A percentile compares a stretch with the other conserved stretches of the same genome.
These are phyloP conservation scores for Pteruthius melanotis DNA, from an alignment of 2,113 vertebrate species.

Conservation along the genomic window DNA sequence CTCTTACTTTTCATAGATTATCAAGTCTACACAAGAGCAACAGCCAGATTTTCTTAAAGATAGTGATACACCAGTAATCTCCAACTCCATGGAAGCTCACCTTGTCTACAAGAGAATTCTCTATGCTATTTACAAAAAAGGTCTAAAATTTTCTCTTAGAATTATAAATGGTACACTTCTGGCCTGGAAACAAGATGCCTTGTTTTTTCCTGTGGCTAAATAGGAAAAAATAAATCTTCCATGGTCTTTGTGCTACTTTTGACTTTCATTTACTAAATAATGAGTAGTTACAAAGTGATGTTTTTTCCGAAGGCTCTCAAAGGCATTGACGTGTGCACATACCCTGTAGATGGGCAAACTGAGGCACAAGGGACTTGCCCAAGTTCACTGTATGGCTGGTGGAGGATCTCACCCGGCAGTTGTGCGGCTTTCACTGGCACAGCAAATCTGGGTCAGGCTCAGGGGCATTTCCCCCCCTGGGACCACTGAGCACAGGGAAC, in stretches of 20 bases:
- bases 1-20: constrained; percentile 48
- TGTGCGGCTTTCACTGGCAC: background rate
- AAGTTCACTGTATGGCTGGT: background rate
- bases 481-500: background rate
- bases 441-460: accelerated
- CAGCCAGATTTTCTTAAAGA: constrained; percentile 32
- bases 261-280: background rate
- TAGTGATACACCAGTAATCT: background rate
- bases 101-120: background rate
- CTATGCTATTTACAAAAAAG: background rate
- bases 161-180: background rate
- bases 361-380: background rate
- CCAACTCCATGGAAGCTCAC: background rate
- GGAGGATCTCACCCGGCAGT: background rate
- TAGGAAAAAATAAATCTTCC: background rate
- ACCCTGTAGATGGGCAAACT: background rate
- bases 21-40: constrained; percentile 63
- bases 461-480: background rate
- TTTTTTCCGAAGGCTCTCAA: background rate
- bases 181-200: background rate
- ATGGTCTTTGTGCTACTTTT: background rate
- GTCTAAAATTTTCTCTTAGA: background rate
- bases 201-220: background rate
- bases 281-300: background rate
- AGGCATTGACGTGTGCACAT: background rate